Evolutionary conservation across 2,797 vertebrate genomes (phyloP).

Genomic region (Glyptemys insculpta): DNA sequence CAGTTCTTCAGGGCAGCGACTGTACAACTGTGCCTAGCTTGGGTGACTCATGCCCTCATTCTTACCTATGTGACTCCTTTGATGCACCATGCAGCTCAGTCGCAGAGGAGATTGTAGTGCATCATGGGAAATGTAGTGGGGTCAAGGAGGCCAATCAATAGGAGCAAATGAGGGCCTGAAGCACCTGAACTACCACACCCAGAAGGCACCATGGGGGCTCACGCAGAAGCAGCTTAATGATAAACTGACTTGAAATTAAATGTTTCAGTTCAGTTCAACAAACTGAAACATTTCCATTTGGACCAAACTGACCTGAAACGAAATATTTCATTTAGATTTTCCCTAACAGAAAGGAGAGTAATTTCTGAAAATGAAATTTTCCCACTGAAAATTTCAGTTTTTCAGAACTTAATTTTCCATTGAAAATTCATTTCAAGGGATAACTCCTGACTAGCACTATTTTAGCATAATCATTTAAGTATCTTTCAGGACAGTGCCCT

Average conservation of each 20-base stretch:
- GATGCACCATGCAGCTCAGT: fast-evolving
- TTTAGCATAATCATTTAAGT: neutral
- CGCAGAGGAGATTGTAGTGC: neutral
- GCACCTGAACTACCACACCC: neutral
- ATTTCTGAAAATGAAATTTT: slow-evolving; percentile 21
- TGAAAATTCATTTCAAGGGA: neutral
- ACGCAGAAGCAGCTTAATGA: neutral
- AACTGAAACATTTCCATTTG: neutral
- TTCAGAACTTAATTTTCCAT: neutral
- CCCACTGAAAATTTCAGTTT: neutral
- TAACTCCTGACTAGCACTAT: neutral
- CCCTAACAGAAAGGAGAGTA: neutral
- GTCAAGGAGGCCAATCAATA: neutral
- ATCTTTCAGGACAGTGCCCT: neutral
- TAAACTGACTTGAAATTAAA: neutral
- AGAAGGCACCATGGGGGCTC: fast-evolving
- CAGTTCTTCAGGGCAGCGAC: fast-evolving
- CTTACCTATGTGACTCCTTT: neutral
- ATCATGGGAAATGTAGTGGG: neutral
- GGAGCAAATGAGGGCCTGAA: neutral
- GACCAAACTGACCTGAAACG: fast-evolving
- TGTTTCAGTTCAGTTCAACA: neutral
- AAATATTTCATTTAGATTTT: neutral
- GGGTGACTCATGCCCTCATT: neutral
- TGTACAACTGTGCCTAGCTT: neutral